Conservation (phyloP, 2,888 invertebrate genomes). For the Trichopria drosophilae region DNA sequence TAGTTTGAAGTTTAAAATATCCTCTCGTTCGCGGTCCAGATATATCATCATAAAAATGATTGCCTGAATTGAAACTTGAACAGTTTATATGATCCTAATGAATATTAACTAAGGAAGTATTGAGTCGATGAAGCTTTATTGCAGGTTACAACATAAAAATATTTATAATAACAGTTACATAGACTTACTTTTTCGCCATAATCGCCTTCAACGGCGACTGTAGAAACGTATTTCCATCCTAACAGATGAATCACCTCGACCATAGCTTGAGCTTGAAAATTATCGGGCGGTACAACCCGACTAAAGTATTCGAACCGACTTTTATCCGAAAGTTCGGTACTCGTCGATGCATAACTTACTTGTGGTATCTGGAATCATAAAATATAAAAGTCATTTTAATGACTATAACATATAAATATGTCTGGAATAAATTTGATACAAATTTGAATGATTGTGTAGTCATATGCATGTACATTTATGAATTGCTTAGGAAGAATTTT, state of each 20-base stretch:
- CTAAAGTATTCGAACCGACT: slow-evolving; percentile 72
- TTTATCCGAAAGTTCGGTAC: slow-evolving; percentile 71
- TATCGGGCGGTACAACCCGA: slow-evolving; percentile 73
- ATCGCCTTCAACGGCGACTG: slow-evolving; percentile 75
- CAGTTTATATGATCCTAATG: too few relatives aligned
- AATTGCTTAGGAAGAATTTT: too few relatives aligned
- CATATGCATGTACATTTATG: too few relatives aligned
- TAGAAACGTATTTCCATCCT: slow-evolving; percentile 78
- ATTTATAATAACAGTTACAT: slow-evolving; percentile 5
- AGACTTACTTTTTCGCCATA: slow-evolving; percentile 70
- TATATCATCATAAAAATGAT: slow-evolving; percentile 1
- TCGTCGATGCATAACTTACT: slow-evolving; percentile 73
- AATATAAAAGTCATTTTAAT: too few relatives aligned
- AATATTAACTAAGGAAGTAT: too few relatives aligned
- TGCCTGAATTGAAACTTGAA: background rate
- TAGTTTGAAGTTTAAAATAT: too few relatives aligned
- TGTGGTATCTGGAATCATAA: slow-evolving; percentile 65
- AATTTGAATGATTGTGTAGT: too few relatives aligned
- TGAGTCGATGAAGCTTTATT: too few relatives aligned
- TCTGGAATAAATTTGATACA: too few relatives aligned
- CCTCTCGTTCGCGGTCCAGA: background rate
- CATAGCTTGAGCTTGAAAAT: slow-evolving; percentile 71
- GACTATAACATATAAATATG: too few relatives aligned
- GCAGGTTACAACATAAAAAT: slow-evolving; percentile 4
- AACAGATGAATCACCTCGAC: slow-evolving; percentile 68